A percentile compares a stretch with the other conserved stretches of the same genome.
Evolutionary conservation across 2,888 invertebrate species (phyloP).

Genomic region (Dasypogon diadema): DNA sequence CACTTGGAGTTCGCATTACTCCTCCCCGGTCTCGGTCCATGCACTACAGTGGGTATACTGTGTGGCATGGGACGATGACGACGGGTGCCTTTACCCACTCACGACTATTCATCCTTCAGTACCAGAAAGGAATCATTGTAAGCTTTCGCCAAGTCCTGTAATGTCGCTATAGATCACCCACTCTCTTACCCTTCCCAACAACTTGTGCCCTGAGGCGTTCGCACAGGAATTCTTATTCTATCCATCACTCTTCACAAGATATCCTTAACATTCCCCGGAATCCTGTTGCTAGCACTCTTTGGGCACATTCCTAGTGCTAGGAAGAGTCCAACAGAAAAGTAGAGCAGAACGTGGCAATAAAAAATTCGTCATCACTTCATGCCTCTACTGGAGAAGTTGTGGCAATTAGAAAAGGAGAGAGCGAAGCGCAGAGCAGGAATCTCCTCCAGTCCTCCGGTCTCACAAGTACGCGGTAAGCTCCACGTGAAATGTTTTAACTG

Average conservation of each 20-base stretch:
- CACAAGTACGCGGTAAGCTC: constrained; percentile 10
- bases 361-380: constrained; percentile 23
- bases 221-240: constrained; percentile 6
- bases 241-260: constrained; percentile 6
- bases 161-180: neutral
- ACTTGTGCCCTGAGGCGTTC: neutral
- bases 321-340: neutral
- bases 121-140: constrained; percentile 8
- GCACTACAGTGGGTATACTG: neutral
- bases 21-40: neutral
- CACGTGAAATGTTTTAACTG: constrained; percentile 38
- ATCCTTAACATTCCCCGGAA: constrained; percentile 12
- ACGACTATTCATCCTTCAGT: neutral
- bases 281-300: constrained; percentile 33
- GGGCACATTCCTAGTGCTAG: neutral
- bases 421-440: neutral
- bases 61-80: neutral
- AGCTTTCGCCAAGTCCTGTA: constrained; percentile 23
- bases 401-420: constrained; percentile 2
- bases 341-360: neutral
- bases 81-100: constrained; percentile 21
- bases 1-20: constrained; percentile 6
- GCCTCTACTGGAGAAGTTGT: neutral
- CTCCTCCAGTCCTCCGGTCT: neutral
- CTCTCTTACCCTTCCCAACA: neutral